Evolutionary conservation across 2,888 invertebrate species (phyloP).

Genomic region (Clepsis dumicolana): DNA sequence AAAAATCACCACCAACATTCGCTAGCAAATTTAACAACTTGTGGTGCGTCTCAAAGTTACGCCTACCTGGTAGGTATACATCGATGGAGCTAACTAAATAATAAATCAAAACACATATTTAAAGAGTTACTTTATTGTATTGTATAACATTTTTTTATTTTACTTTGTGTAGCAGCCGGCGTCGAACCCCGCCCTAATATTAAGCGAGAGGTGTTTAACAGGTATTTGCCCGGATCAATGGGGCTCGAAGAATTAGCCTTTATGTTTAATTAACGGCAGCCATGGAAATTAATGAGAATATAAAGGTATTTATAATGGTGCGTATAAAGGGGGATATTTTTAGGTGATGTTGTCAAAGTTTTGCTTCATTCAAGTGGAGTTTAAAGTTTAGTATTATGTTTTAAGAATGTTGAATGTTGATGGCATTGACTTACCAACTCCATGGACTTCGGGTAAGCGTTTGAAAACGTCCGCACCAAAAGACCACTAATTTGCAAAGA

Average conservation of each 20-base stretch:
- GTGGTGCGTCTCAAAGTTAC: too few relatives aligned
- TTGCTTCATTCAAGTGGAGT: neutral
- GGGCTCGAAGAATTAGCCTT: conserved; percentile 15
- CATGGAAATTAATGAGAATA: conserved; percentile 4
- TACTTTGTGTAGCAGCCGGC: neutral
- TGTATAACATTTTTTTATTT: neutral
- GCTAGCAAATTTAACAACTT: too few relatives aligned
- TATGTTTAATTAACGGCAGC: conserved; percentile 18
- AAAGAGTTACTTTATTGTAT: neutral
- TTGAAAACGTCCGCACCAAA: too few relatives aligned
- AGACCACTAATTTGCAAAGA: too few relatives aligned
- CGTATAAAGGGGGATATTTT: neutral
- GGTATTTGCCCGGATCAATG: conserved; percentile 13
- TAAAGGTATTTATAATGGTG: conserved; percentile 3
- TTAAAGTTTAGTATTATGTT: too few relatives aligned
- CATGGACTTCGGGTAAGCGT: too few relatives aligned
- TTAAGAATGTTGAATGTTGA: too few relatives aligned
- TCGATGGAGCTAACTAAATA: neutral
- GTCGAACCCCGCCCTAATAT: neutral
- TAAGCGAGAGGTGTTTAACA: conserved; percentile 14
- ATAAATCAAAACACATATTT: neutral
- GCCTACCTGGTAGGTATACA: too few relatives aligned
- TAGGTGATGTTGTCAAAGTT: neutral
- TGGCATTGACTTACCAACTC: too few relatives aligned
- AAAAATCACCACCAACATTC: too few relatives aligned